phyloP scores from a whole-genome alignment of 2,113 vertebrate genomes.

The Perognathus longimembris region DNA sequence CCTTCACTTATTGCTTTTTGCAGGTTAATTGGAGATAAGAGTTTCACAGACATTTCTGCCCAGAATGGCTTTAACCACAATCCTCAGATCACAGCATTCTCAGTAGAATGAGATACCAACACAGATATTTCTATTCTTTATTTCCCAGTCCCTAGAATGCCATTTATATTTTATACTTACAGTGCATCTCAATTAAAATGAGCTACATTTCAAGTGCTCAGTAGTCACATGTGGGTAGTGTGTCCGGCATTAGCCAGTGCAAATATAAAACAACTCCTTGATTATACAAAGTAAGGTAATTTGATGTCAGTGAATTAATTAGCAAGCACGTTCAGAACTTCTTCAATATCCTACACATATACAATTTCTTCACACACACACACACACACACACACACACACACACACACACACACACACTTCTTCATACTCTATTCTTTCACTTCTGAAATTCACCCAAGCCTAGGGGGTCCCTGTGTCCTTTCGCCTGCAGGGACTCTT shows the following conservation, averaged over 20 bases:
- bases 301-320: not conserved
- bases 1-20: too few relatives aligned
- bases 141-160: slow-evolving; percentile 22
- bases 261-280: not conserved
- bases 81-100: too few relatives aligned
- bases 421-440: not conserved
- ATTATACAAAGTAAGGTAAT: slow-evolving; percentile 44
- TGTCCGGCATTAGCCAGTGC: not conserved
- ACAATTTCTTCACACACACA: not conserved
- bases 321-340: not conserved
- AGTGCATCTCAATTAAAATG: slow-evolving; percentile 6
- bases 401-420: not conserved
- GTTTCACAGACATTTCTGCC: too few relatives aligned
- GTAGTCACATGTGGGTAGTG: not conserved
- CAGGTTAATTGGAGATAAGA: too few relatives aligned
- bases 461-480: not conserved
- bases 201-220: not conserved
- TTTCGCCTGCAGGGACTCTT: not conserved
- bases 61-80: too few relatives aligned
- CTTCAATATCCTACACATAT: not conserved
- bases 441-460: not conserved
- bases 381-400: slow-evolving; percentile 26
- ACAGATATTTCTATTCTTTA: not conserved
- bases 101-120: too few relatives aligned
- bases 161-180: not conserved